Evolutionary conservation across 2,888 invertebrate genomes (phyloP).

Genomic region (Dryomyza anilis): DNA sequence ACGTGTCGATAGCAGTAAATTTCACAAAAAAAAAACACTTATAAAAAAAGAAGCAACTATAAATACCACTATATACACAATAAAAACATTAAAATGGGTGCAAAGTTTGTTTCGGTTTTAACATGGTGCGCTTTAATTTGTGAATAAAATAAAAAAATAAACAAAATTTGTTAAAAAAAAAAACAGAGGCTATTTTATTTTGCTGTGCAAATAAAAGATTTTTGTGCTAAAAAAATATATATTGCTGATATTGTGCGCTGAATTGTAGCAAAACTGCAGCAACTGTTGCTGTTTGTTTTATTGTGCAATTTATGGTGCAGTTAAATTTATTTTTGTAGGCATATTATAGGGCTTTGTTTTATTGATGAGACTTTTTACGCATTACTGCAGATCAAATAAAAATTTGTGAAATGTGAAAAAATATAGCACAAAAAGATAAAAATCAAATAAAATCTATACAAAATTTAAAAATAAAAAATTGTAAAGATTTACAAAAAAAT

Average conservation of each 20-base stretch:
- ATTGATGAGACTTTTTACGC: neutral
- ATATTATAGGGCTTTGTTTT: neutral
- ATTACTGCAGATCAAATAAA: neutral
- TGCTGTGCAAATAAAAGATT: no score
- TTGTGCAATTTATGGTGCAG: neutral
- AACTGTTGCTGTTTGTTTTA: constrained; percentile 13
- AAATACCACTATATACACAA: constrained; percentile 2
- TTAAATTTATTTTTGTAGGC: neutral
- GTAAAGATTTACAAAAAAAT: neutral
- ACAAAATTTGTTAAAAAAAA: neutral
- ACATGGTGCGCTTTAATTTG: constrained; percentile 55
- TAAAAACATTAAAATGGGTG: constrained; percentile 43
- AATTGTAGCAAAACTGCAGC: neutral
- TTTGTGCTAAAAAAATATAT: no score
- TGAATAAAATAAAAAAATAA: constrained; percentile 26
- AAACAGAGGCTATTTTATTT: constrained; percentile 28
- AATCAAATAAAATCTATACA: neutral
- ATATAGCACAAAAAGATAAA: no score
- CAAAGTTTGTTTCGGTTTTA: constrained; percentile 59
- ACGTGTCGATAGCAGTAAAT: neutral
- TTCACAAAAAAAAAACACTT: constrained; percentile 5
- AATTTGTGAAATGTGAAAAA: no score
- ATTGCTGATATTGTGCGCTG: constrained; percentile 14
- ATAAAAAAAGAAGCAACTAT: neutral
- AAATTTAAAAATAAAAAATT: neutral